Evolutionary conservation across 2,113 vertebrate genomes (phyloP).

Genomic region (Megalops atlanticus): DNA sequence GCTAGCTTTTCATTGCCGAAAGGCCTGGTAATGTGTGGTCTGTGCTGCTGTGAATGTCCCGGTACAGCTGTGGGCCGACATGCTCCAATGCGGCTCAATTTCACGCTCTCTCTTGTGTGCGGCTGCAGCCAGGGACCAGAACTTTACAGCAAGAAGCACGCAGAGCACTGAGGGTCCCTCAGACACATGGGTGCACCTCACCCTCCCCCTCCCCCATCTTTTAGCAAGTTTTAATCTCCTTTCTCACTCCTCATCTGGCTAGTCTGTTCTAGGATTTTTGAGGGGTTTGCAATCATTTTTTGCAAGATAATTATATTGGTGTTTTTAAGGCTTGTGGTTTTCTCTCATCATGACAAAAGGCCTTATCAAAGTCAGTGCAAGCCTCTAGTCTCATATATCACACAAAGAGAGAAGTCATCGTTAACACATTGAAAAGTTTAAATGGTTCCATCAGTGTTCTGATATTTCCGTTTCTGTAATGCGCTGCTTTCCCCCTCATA

Average conservation of each 20-base stretch:
- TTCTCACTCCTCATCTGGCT: background rate
- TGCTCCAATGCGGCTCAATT: background rate
- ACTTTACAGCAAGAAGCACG: no score
- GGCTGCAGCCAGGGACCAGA: background rate
- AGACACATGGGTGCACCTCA: background rate
- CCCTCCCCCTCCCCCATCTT: background rate
- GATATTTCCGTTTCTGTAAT: background rate
- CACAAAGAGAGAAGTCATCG: background rate
- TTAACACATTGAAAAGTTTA: background rate
- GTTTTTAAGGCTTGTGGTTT: background rate
- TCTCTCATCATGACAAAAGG: background rate
- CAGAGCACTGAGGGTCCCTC: no score
- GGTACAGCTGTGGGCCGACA: conserved; percentile 31
- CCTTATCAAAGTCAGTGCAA: background rate
- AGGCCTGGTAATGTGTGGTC: background rate
- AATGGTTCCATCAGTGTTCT: background rate
- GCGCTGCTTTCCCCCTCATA: background rate
- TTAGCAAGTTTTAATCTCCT: background rate
- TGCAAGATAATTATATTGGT: background rate
- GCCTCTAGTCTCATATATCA: background rate
- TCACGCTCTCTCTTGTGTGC: background rate
- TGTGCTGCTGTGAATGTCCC: background rate
- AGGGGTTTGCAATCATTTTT: background rate
- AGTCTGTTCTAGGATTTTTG: background rate
- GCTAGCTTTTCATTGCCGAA: no score